phyloP scores from a whole-genome alignment of 37 sponge, comb jelly and placozoan species.

The Lycopodina hypogea region DNA sequence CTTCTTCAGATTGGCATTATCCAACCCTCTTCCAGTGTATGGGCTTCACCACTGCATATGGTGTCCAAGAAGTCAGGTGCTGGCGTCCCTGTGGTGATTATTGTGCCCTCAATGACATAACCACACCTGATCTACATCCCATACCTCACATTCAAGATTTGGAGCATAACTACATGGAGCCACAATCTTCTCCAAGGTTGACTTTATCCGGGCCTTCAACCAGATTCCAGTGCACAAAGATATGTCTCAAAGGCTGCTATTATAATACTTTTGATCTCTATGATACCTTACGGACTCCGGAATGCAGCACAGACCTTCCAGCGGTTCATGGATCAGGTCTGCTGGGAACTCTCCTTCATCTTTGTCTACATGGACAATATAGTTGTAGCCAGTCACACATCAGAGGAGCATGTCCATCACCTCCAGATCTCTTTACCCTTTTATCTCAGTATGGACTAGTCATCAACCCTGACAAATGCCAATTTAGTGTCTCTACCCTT shows the following conservation, averaged over 20 bases:
- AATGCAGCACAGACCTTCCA: slow-evolving; percentile 24
- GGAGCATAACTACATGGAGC: background rate
- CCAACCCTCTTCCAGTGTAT: slow-evolving; percentile 35
- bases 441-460: slow-evolving; percentile 30
- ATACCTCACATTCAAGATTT: slow-evolving; percentile 65
- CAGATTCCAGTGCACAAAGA: slow-evolving; percentile 29
- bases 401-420: slow-evolving; percentile 28
- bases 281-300: slow-evolving; percentile 37
- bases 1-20: slow-evolving; percentile 45
- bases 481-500: slow-evolving; percentile 7
- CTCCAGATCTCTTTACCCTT: slow-evolving; percentile 20
- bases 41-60: slow-evolving; percentile 57
- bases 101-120: slow-evolving; percentile 44
- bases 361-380: no score
- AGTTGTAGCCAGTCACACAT: no score
- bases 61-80: slow-evolving; percentile 53
- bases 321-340: slow-evolving; percentile 49
- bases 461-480: slow-evolving; percentile 2
- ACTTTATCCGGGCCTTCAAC: slow-evolving; percentile 7
- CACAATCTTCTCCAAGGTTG: slow-evolving; percentile 27
- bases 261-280: background rate
- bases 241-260: slow-evolving; percentile 27
- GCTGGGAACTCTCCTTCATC: slow-evolving; percentile 16
- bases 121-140: slow-evolving; percentile 52
- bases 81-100: slow-evolving; percentile 72